Conservation (phyloP, 2,797 vertebrate species). For the Ptychobarbus kaznakovi region DNA sequence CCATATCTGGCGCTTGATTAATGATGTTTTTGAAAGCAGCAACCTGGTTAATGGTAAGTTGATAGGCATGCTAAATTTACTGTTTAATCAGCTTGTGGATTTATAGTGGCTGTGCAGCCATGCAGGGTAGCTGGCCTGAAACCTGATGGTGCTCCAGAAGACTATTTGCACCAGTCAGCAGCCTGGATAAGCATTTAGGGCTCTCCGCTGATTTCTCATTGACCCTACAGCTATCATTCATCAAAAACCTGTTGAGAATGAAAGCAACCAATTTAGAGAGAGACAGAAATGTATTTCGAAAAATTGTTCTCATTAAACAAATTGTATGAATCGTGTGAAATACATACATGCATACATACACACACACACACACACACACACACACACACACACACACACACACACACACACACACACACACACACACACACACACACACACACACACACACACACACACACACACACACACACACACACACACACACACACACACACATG, state of each 20-base stretch:
- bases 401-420: no score
- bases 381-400: no score
- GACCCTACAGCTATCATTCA: constrained; percentile 81
- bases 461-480: no score
- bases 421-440: no score
- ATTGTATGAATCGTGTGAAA: background rate
- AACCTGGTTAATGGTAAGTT: constrained; percentile 91
- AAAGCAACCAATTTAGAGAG: constrained; percentile 59
- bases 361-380: no score
- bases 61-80: constrained; percentile 97
- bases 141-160: constrained; percentile 82
- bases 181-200: constrained; percentile 68
- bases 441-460: no score
- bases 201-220: constrained; percentile 82
- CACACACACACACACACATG: no score
- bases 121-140: constrained; percentile 72
- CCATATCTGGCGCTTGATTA: constrained; percentile 93
- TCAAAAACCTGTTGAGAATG: constrained; percentile 71
- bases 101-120: constrained; percentile 75
- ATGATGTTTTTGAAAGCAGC: constrained; percentile 93
- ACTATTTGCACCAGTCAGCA: constrained; percentile 85
- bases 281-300: constrained; percentile 43
- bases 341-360: background rate
- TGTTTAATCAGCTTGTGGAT: constrained; percentile 97
- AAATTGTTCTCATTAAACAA: background rate